Evolutionary conservation across 2,888 invertebrate genomes (phyloP).

Genomic region (Diarsia brunnea): DNA sequence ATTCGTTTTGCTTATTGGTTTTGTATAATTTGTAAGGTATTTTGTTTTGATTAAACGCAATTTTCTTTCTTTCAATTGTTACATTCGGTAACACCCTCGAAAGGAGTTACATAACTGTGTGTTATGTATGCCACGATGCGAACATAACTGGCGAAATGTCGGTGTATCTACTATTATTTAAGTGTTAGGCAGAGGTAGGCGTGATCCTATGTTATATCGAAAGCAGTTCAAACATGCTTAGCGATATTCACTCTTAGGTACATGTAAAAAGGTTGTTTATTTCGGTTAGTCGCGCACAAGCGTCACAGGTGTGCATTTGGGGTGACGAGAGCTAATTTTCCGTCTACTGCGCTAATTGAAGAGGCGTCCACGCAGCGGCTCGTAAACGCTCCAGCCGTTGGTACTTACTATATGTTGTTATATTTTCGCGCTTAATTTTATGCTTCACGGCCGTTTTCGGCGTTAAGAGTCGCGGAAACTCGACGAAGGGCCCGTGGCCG

Average conservation of each 20-base stretch:
- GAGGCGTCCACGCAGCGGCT: slow-evolving; percentile 69
- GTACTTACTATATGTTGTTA: slow-evolving; percentile 35
- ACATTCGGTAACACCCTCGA: too few relatives aligned
- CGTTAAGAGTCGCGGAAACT: slow-evolving; percentile 53
- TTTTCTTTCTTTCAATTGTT: too few relatives aligned
- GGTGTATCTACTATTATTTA: too few relatives aligned
- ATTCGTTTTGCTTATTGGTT: too few relatives aligned
- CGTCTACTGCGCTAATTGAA: slow-evolving; percentile 81
- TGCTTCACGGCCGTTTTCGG: slow-evolving; percentile 44
- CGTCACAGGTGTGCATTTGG: slow-evolving; percentile 64
- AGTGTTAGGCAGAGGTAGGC: too few relatives aligned
- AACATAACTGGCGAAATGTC: too few relatives aligned
- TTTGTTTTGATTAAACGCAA: too few relatives aligned
- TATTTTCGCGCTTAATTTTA: slow-evolving; percentile 60
- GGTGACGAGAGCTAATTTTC: slow-evolving; percentile 77
- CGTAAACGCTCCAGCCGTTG: slow-evolving; percentile 60
- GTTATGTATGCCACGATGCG: too few relatives aligned
- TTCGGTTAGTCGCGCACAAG: slow-evolving; percentile 52
- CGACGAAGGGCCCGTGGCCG: slow-evolving; percentile 21
- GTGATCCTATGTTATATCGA: too few relatives aligned
- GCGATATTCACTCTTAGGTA: slow-evolving; percentile 1
- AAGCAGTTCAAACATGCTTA: background rate
- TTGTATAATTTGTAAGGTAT: too few relatives aligned
- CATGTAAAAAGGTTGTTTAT: slow-evolving; percentile 55
- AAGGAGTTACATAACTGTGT: too few relatives aligned